A percentile compares a stretch with the other conserved stretches of the same genome.
These are phyloP conservation scores for Lepidurus arcticus DNA, from an alignment of 1,140 invertebrate species.

Conservation along the genomic window DNA sequence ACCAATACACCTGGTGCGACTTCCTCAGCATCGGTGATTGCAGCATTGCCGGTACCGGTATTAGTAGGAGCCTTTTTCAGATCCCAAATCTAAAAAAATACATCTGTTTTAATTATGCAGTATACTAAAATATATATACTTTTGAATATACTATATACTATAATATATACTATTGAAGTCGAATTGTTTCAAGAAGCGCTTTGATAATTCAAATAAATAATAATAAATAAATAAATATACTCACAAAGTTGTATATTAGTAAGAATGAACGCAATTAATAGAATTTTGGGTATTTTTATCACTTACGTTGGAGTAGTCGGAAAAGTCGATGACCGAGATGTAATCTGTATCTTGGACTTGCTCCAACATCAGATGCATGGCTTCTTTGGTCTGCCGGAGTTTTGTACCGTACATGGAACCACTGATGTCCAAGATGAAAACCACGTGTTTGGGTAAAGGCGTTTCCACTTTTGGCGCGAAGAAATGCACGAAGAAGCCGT, in stretches of 20 bases:
- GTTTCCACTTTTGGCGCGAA: conserved; percentile 57
- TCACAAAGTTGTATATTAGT: too few relatives aligned
- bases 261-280: too few relatives aligned
- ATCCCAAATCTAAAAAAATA: neutral
- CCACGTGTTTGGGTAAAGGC: conserved; percentile 59
- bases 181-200: too few relatives aligned
- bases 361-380: conserved; percentile 59
- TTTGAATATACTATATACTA: too few relatives aligned
- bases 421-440: conserved; percentile 65
- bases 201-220: too few relatives aligned
- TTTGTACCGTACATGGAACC: conserved; percentile 64
- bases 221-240: too few relatives aligned
- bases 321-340: conserved; percentile 61
- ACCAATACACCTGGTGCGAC: neutral
- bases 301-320: conserved; percentile 50
- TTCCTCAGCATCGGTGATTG: neutral
- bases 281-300: conserved; percentile 43
- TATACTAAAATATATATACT: too few relatives aligned
- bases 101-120: too few relatives aligned
- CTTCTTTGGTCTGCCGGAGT: conserved; percentile 57
- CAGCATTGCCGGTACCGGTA: neutral
- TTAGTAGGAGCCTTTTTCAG: neutral
- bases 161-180: too few relatives aligned
- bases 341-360: conserved; percentile 57
- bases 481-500: conserved; percentile 73